Evolutionary conservation across 64 coral and sea anemone species (phyloP).

Genomic region (Montipora efflorescens): DNA sequence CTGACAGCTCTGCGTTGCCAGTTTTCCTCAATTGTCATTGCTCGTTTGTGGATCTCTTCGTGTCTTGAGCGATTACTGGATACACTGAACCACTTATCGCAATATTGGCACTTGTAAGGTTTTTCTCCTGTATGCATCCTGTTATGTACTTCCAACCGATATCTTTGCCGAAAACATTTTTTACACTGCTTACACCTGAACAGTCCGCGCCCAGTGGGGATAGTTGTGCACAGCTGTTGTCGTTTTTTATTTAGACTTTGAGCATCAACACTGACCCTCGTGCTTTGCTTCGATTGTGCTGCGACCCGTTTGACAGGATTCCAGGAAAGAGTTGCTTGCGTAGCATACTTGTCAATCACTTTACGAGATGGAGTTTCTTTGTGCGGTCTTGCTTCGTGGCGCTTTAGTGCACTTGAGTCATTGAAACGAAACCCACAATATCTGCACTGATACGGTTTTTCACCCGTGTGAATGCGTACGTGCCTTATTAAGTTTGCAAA

Average conservation of each 20-base stretch:
- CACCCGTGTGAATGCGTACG: background rate
- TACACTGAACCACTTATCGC: background rate
- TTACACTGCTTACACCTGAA: background rate
- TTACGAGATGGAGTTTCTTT: background rate
- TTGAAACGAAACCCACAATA: background rate
- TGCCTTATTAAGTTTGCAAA: background rate
- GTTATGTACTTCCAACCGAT: background rate
- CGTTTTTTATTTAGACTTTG: background rate
- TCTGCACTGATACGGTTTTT: background rate
- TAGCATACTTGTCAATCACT: background rate
- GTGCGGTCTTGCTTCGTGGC: background rate
- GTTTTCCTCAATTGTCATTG: background rate
- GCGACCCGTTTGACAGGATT: too few relatives aligned
- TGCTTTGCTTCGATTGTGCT: background rate
- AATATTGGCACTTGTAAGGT: background rate
- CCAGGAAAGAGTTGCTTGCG: background rate
- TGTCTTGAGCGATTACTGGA: background rate
- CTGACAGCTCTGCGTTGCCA: too few relatives aligned
- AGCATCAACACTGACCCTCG: too few relatives aligned
- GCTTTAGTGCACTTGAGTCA: background rate
- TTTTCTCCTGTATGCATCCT: background rate
- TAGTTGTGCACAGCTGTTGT: background rate
- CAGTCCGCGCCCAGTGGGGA: background rate
- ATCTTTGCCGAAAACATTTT: background rate
- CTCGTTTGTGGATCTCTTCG: background rate